These are phyloP conservation scores for Lordiphosa fenestrarum DNA, from an alignment of 2,888 invertebrate species.

Conservation along the genomic window DNA sequence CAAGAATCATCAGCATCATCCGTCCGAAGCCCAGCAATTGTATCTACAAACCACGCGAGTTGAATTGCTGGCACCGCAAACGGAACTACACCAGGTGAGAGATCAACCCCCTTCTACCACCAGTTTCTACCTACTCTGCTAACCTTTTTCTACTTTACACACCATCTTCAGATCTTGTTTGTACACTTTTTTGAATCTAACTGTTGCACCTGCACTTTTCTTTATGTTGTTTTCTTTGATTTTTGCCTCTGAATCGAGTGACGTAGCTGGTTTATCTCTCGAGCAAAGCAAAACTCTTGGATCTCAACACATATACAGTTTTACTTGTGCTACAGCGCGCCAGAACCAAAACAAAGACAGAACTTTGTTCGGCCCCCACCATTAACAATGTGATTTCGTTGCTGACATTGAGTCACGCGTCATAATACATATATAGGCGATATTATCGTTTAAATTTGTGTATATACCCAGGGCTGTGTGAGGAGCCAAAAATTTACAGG, in stretches of 20 bases:
- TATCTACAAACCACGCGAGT: slow-evolving; percentile 46
- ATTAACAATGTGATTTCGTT: neutral
- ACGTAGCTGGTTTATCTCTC: too few relatives aligned
- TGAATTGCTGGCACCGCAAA: slow-evolving; percentile 54
- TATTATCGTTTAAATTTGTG: neutral
- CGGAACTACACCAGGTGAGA: slow-evolving; percentile 63
- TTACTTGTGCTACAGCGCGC: neutral
- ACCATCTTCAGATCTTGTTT: neutral
- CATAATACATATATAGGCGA: neutral
- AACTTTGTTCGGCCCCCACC: neutral
- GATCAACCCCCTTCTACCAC: slow-evolving; percentile 22
- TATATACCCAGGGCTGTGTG: too few relatives aligned
- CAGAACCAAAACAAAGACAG: neutral
- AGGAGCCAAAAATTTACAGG: too few relatives aligned
- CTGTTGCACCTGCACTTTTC: slow-evolving; percentile 20
- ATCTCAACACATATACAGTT: neutral
- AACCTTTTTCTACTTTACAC: neutral
- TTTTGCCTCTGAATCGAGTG: slow-evolving; percentile 2
- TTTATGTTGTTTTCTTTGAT: slow-evolving; percentile 14
- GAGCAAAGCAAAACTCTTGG: neutral
- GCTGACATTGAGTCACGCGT: neutral
- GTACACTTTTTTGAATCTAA: neutral
- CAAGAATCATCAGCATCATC: slow-evolving; percentile 17
- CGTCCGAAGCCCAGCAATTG: slow-evolving; percentile 48
- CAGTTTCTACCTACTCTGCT: slow-evolving; percentile 5